phyloP scores from a whole-genome alignment of 2,797 vertebrate species.

The Anabas testudineus region DNA sequence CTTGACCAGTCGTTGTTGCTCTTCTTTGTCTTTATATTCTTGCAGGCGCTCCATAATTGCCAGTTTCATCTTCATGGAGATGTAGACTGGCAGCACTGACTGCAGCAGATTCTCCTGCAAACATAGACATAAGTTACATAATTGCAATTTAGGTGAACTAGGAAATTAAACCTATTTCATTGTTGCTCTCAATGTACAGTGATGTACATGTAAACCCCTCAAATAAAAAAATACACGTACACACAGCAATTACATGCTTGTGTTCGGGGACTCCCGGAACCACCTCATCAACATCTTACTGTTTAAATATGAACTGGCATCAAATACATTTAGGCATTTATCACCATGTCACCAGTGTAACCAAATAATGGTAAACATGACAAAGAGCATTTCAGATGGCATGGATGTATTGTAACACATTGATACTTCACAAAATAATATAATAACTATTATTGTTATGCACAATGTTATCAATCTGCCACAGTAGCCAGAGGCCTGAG shows the following conservation, averaged over 20 bases:
- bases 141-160: slow-evolving; percentile 30
- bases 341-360: neutral
- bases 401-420: neutral
- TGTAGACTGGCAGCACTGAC: slow-evolving; percentile 96
- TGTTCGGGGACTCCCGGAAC: neutral
- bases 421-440: neutral
- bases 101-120: slow-evolving; percentile 95
- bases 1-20: slow-evolving; percentile 87
- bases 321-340: slow-evolving; percentile 6
- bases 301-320: neutral
- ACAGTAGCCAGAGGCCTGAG: neutral
- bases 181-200: slow-evolving; percentile 9
- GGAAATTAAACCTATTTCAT: slow-evolving; percentile 30
- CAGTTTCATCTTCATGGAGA: slow-evolving; percentile 99
- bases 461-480: slow-evolving; percentile 2
- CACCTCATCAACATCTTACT: slow-evolving; percentile 3
- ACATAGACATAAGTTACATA: slow-evolving; percentile 35
- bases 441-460: too few species aligned
- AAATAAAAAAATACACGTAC: slow-evolving; percentile 5
- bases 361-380: neutral
- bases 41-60: slow-evolving; percentile 95
- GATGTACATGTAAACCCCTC: slow-evolving; percentile 7
- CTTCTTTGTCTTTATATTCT: slow-evolving; percentile 91
- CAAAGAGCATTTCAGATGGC: neutral
- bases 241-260: slow-evolving; percentile 10